Evolutionary conservation across 2,797 vertebrate species (phyloP), one percentile per base, ranked within the genome.

Genomic region (Antennarius maculatus): DNA sequence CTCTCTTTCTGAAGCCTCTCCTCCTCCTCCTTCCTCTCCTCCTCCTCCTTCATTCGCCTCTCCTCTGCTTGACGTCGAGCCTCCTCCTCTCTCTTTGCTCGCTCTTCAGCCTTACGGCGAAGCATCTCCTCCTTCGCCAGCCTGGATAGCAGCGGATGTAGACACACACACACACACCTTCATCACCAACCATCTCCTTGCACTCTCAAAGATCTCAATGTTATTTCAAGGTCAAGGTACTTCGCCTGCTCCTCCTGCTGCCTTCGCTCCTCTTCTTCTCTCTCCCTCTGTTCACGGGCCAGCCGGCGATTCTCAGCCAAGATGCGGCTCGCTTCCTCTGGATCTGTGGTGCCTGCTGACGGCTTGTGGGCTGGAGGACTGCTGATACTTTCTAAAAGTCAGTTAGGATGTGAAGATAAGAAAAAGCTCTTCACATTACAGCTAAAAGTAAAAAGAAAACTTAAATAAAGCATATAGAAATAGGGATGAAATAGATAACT

Each of bases 211-310:
- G 45, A 27, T 54, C 23, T 2, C 11, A 56, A 4, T 2, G n/a
- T 47, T 7, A 5, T 23, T 49, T 39, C 16, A 17, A 43, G 17
- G 17, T n/a, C n/a, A 16, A 11, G 18, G 62, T 86, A 98, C 97
- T 95, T 96, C 67, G 95, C 95, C 16, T 93, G 89, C 77, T 96
- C 96, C 77, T 97, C 96, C 72, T 85, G 93, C n/a, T 91, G 94
- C 37, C 61, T 93, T 39, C 90, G 94, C 86, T 97, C 92, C 74
- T 94, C 93, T 42, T 98, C 97, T 55, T 98, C 97, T 29, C 90
- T 90, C 66, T 98, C 97, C 64, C 96, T 93, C 86, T 98, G 97
- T 58, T 97, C 96, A 4, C 97, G 94, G 72, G 96, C 97, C 67
- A 97, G 93, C 5, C 95, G 93, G 14, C 97, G 93, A 49, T 97